Base-by-base conservation (phyloP, 2,888 invertebrate species). In the Acanthoscelides obtectus region DNA sequence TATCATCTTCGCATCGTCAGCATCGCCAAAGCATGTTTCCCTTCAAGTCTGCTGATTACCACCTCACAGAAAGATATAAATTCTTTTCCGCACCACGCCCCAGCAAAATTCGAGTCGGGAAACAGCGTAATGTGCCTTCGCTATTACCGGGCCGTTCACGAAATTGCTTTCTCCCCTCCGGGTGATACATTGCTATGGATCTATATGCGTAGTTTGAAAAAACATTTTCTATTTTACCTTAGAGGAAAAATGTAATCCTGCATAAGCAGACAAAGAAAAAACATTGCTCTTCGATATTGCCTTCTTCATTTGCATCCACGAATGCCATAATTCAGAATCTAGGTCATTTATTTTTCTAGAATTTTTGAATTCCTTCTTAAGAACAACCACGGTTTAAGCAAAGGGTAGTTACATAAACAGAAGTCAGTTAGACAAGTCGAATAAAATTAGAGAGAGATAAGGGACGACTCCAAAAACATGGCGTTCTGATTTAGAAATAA, bases 111-210 rank as follows among this genome's bases (percentile, higher is more conserved):
- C 79, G 73, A 45, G 45, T 45, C 45, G 45, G 45, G 45, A 45
- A 45, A 75, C 73, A 76, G 77, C 75, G 79, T 81, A 82, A 81
- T 80, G 80, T 75, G 79, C 79, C 75, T 77, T 75, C 78, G 78
- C 81, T 81, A 81, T 82, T 81, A 81, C 78, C 22, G 74, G 72
- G 75, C 75, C 74, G 74, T 77, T 71, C 45, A 45, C 45, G 45
- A 72, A 79, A 76, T 77, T 76, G 77, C 77, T 74, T 72, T 71
- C 68, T 72, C 74, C 74, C 76, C 76, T 71, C 68, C 70, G 67
- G 67, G 22, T 70, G 25, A 71, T 69, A 72, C 69, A 73, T 45
- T 6, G 45, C 45, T 45, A 45, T 12, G 66, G 45, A 67, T 70
- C 66, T 71, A 66, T 69, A 73, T 66, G 64, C 64, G 64, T 20